Percentiles rank a stretch among this genome's conserved stretches.
phyloP scores from a whole-genome alignment of 2,888 invertebrate species.

The Drosophila niveifrons region DNA sequence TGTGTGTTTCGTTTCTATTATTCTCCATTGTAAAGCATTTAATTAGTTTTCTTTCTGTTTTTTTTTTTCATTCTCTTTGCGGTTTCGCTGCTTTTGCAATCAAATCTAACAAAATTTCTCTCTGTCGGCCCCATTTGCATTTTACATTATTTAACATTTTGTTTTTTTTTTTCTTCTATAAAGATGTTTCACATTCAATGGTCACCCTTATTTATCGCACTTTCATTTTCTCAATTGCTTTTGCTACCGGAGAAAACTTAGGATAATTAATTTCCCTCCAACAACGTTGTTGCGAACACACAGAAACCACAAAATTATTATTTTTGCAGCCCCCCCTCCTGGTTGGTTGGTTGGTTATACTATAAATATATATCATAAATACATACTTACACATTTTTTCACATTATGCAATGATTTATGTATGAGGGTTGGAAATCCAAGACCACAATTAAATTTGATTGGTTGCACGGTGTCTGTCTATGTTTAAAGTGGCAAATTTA shows the following conservation, averaged over 20 bases:
- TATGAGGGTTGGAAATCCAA: neutral
- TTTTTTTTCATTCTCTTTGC: no score
- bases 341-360: neutral
- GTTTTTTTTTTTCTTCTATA: neutral
- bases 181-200: slow-evolving; percentile 2
- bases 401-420: slow-evolving; percentile 29
- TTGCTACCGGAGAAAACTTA: neutral
- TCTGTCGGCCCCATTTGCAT: slow-evolving; percentile 17
- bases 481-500: slow-evolving; percentile 47
- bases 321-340: neutral
- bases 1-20: slow-evolving; percentile 19
- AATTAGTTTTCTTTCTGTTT: slow-evolving; percentile 28
- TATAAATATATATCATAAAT: slow-evolving; percentile 16
- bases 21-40: slow-evolving; percentile 18
- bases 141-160: slow-evolving; percentile 2
- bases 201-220: slow-evolving; percentile 7
- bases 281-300: slow-evolving; percentile 5
- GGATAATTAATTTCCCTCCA: slow-evolving; percentile 10
- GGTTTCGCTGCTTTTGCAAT: slow-evolving; percentile 18
- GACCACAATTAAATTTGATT: slow-evolving; percentile 24
- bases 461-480: slow-evolving; percentile 30
- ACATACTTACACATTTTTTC: slow-evolving; percentile 12
- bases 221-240: slow-evolving; percentile 5
- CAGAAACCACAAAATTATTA: slow-evolving; percentile 12
- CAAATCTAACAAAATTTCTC: slow-evolving; percentile 28